Evolutionary conservation across 1,140 invertebrate species (phyloP).

Genomic region (Armadillidium nasatum): DNA sequence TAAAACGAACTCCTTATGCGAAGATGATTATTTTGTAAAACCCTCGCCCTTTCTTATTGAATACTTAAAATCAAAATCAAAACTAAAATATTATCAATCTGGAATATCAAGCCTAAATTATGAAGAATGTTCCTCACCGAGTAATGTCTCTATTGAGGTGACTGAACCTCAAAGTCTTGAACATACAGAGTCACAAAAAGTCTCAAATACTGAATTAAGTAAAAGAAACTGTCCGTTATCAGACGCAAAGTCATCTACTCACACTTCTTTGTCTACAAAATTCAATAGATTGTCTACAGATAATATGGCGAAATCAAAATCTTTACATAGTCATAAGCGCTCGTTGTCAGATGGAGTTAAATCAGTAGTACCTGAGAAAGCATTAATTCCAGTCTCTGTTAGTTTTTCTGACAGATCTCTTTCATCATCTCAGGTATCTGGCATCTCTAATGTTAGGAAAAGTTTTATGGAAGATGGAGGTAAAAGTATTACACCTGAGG

Average conservation of each 20-base stretch:
- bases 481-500: not conserved
- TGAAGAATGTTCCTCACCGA: too few relatives aligned
- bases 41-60: conserved; percentile 2
- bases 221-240: too few relatives aligned
- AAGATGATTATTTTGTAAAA: not conserved
- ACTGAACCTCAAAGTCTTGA: too few relatives aligned
- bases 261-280: too few relatives aligned
- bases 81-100: not conserved
- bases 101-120: too few relatives aligned
- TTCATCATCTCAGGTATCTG: not conserved
- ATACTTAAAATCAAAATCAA: not conserved
- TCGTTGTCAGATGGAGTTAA: not conserved
- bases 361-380: not conserved
- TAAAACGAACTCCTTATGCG: too few relatives aligned
- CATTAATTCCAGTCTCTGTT: not conserved
- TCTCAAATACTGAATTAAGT: too few relatives aligned
- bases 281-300: too few relatives aligned
- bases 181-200: too few relatives aligned
- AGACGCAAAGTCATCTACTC: too few relatives aligned
- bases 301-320: too few relatives aligned
- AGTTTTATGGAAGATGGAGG: conserved; percentile 6
- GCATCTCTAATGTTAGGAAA: not conserved
- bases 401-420: not conserved
- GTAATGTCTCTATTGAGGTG: too few relatives aligned
- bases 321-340: not conserved